phyloP scores from a whole-genome alignment of 2,888 invertebrate genomes.

The Rhyacophila evoluta region DNA sequence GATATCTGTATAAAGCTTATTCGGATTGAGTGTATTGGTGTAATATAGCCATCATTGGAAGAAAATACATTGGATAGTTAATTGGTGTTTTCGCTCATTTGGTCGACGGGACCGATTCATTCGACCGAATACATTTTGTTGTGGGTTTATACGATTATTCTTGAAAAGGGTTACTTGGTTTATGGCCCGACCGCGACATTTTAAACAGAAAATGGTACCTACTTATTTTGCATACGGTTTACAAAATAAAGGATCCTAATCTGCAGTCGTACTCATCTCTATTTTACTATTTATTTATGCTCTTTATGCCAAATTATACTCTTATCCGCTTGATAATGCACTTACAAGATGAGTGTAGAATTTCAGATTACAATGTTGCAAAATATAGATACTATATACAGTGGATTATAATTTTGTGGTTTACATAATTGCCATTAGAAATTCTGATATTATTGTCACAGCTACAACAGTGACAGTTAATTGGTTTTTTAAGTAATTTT shows the following conservation, averaged over 20 bases:
- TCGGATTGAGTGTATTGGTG: no score
- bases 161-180: conserved; percentile 16
- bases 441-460: no score
- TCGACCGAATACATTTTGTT: conserved; percentile 36
- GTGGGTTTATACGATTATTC: conserved; percentile 33
- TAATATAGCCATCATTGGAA: background rate
- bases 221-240: background rate
- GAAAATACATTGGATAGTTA: conserved; percentile 42
- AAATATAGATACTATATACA: no score
- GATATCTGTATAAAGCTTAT: no score
- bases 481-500: no score
- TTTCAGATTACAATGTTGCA: no score
- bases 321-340: no score
- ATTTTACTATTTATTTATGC: background rate
- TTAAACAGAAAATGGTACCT: conserved; percentile 28
- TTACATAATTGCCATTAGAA: no score
- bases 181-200: conserved; percentile 23
- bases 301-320: no score
- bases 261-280: background rate
- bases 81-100: conserved; percentile 38
- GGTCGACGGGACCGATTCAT: conserved; percentile 25
- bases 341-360: no score
- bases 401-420: no score
- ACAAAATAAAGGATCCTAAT: conserved; percentile 11
- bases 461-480: no score